These are phyloP conservation scores for Siniperca chuatsi DNA, from an alignment of 2,113 vertebrate genomes.

Conservation along the genomic window DNA sequence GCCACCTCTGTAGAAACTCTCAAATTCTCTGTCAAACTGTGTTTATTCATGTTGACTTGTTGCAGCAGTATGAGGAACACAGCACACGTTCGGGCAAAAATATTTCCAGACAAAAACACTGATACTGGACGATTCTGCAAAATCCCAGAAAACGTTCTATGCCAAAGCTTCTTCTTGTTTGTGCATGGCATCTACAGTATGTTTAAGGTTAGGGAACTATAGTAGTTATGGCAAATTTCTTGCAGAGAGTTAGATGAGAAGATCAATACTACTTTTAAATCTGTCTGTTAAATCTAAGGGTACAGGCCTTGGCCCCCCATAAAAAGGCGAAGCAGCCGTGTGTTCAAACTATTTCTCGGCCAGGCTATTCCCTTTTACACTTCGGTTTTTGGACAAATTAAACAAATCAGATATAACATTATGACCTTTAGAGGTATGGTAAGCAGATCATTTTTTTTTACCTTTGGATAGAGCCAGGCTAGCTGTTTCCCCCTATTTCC, in stretches of 20 bases:
- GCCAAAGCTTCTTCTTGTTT: neutral
- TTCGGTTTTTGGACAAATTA: neutral
- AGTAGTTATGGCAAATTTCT: neutral
- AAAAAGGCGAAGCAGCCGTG: neutral
- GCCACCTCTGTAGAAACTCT: neutral
- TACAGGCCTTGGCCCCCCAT: neutral
- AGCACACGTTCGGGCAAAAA: too few relatives aligned
- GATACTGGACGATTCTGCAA: neutral
- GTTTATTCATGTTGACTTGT: neutral
- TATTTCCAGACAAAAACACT: neutral
- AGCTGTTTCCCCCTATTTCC: neutral
- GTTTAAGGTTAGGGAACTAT: neutral
- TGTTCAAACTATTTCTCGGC: neutral
- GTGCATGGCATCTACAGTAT: neutral
- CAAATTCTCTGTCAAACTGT: neutral
- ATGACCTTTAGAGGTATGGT: neutral
- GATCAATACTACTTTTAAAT: neutral
- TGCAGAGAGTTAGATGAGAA: neutral
- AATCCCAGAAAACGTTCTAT: neutral
- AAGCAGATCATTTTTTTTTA: neutral
- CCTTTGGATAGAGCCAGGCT: neutral
- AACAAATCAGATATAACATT: neutral
- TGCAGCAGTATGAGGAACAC: neutral
- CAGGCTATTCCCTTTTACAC: neutral
- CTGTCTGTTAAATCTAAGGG: neutral